Conservation (phyloP, 2,888 invertebrate genomes). For the Melanargia galathea region DNA sequence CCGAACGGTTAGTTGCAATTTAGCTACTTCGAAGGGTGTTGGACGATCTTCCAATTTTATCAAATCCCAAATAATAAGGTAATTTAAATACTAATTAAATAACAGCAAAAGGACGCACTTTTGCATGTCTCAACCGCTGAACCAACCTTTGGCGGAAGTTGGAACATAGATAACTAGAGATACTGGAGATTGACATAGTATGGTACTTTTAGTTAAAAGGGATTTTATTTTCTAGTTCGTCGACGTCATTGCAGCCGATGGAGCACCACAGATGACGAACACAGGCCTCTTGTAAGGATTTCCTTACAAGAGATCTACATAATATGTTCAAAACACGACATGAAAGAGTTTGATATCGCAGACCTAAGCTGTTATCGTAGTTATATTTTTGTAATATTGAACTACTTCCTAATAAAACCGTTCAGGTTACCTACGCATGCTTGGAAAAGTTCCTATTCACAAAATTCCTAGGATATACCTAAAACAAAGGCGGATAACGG, state of each 20-base stretch:
- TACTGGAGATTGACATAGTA: no score
- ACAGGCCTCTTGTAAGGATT: no score
- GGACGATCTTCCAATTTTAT: conserved; percentile 23
- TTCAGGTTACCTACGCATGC: not conserved
- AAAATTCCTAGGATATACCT: conserved; percentile 7
- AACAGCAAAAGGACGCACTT: no score
- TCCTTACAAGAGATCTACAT: no score
- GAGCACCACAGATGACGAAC: no score
- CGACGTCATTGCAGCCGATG: no score
- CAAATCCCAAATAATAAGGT: not conserved
- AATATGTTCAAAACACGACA: not conserved
- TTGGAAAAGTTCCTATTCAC: conserved; percentile 3
- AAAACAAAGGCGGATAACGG: conserved; percentile 33
- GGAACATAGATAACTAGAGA: no score
- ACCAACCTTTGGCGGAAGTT: no score
- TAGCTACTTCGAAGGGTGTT: conserved; percentile 29
- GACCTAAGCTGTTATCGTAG: not conserved
- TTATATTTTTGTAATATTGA: not conserved
- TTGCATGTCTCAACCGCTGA: no score
- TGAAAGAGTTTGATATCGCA: not conserved
- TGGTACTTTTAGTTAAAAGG: not conserved
- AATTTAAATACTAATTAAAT: not conserved
- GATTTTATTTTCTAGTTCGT: not conserved
- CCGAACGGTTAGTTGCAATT: conserved; percentile 36
- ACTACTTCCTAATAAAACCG: not conserved